phyloP scores from a whole-genome alignment of 2,888 invertebrate genomes.

The Dysmachus trigonus region DNA sequence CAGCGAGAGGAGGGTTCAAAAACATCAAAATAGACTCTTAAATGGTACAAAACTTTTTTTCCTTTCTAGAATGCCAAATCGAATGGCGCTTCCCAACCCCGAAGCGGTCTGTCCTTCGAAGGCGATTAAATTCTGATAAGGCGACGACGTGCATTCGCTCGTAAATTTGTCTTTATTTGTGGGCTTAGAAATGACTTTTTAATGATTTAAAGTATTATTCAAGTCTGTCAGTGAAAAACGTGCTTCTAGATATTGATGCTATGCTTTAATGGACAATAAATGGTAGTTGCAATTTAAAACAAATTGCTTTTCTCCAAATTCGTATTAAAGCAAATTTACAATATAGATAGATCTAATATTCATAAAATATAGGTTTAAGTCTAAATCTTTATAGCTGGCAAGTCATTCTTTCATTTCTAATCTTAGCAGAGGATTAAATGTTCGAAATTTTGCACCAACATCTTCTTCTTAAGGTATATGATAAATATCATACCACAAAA shows the following conservation, averaged over 20 bases:
- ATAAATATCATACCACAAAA: too few species aligned
- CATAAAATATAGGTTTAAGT: too few species aligned
- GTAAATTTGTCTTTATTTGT: background rate
- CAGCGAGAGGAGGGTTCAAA: background rate
- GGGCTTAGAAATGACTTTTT: background rate
- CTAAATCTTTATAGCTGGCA: too few species aligned
- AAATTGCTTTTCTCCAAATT: too few species aligned
- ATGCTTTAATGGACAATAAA: background rate
- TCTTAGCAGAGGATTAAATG: too few species aligned
- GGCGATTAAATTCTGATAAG: background rate
- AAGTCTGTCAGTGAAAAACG: background rate
- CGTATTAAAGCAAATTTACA: too few species aligned
- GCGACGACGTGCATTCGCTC: background rate
- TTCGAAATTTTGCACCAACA: too few species aligned
- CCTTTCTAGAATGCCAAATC: background rate
- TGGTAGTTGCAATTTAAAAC: too few species aligned
- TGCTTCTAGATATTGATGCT: background rate
- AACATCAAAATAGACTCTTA: background rate
- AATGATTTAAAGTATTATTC: background rate
- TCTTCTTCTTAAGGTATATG: too few species aligned
- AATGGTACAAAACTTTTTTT: background rate
- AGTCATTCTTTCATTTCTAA: too few species aligned
- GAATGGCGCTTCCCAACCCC: background rate
- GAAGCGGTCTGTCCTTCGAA: background rate
- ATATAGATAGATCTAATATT: too few species aligned